A percentile compares a stretch with the other conserved stretches of the same genome.
Conservation (phyloP, 2,888 invertebrate species). For the Agrotis puta region DNA sequence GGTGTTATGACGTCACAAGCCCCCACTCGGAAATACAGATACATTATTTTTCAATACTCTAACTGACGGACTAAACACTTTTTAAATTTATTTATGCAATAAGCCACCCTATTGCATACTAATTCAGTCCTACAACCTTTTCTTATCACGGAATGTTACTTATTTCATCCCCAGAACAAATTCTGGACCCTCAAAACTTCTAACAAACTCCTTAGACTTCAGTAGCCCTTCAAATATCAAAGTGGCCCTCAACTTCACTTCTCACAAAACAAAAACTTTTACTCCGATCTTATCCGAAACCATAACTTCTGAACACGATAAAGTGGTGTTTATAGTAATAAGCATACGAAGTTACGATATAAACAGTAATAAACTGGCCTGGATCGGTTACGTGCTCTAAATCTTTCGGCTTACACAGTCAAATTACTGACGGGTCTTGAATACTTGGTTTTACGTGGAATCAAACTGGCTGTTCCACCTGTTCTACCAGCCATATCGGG, state of each 20-base stretch:
- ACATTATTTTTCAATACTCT: no score
- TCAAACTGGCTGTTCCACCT: not conserved
- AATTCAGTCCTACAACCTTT: not conserved
- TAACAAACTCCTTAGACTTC: slow-evolving; percentile 8
- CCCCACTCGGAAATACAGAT: no score
- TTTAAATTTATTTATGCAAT: no score
- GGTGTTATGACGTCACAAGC: no score
- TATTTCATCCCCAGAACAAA: not conserved
- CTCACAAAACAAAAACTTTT: slow-evolving; percentile 30
- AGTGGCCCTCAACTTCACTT: slow-evolving; percentile 9
- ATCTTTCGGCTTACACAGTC: slow-evolving; percentile 38
- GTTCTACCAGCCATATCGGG: not conserved
- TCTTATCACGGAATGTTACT: not conserved
- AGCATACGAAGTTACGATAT: slow-evolving; percentile 43
- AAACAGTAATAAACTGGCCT: slow-evolving; percentile 49
- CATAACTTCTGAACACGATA: slow-evolving; percentile 38
- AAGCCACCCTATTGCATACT: no score
- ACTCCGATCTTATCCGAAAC: slow-evolving; percentile 21
- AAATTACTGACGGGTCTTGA: slow-evolving; percentile 31
- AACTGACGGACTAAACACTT: no score
- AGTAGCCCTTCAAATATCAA: not conserved
- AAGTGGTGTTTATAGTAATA: slow-evolving; percentile 55
- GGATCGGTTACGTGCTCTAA: slow-evolving; percentile 48
- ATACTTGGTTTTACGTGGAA: slow-evolving; percentile 19
- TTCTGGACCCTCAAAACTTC: not conserved